Evolutionary conservation across 2,888 invertebrate genomes (phyloP), one percentile per base, ranked within the genome.

Genomic region (Xestia ashworthii): DNA sequence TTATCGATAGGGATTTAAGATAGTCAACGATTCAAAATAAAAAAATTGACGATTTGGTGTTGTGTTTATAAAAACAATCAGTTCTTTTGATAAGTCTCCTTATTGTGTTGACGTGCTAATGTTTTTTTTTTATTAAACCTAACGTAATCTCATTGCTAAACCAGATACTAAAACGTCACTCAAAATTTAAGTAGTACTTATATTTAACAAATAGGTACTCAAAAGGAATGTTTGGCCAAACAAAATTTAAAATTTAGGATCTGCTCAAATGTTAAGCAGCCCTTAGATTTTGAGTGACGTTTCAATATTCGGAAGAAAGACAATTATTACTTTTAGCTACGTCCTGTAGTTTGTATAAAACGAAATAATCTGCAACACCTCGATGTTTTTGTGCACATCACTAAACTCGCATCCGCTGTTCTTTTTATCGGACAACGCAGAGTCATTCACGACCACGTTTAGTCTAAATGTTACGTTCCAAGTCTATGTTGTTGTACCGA

Each of bases 371-470:
- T 58, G 5, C 25, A 25, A 58, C 14, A 25, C 25, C 55, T 0
- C 12, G 5, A 25, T 1, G 8, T 32, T 32, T 19, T 32, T 32
- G 19, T 19, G 62, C 19, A 9, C 38, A 78, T 79, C 82, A 69
- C 87, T 85, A 84, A 67, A 41, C 66, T 73, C 68, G 66, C 55
- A 80, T 65, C 71, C 69, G 70, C 55, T 68, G 74, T 80, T 79
- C 72, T 62, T 58, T 87, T 88, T 89, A 88, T 85, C 80, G 72
- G 78, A 69, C 80, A 80, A 74, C 74, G 58, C 69, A 71, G 65
- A 84, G 87, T 87, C 89, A 88, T 88, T 88, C 66, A 88, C 80
- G 72, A 48, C 67, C 65, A 46, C 76, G 53, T 76, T 88, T 81
- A 78, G 71, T 65, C 46, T 69, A 71, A 73, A 81, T 75, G 81